Evolutionary conservation across 2,888 invertebrate species (phyloP).

Genomic region (Scaptomyza reducta): DNA sequence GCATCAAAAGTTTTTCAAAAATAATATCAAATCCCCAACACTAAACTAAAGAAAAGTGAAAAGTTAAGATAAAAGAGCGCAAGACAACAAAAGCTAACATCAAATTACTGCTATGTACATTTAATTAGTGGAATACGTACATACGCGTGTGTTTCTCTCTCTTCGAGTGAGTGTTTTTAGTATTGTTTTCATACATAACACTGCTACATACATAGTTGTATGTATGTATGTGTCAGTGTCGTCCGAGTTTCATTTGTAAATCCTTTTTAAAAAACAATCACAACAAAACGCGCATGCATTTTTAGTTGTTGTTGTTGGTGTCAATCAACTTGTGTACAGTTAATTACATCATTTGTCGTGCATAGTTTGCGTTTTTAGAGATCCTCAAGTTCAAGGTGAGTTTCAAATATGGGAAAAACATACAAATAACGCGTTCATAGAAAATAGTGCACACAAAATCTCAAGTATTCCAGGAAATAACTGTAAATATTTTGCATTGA

Average conservation of each 20-base stretch:
- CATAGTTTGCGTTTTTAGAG: constrained; percentile 42
- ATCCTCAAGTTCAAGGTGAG: constrained; percentile 67
- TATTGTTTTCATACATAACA: constrained; percentile 4
- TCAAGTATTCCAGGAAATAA: constrained; percentile 12
- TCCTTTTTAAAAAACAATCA: constrained; percentile 10
- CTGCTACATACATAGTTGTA: constrained; percentile 6
- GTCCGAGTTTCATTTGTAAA: constrained; percentile 20
- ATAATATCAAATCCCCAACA: constrained; percentile 19
- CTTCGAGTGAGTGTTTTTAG: constrained; percentile 1
- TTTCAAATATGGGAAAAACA: constrained; percentile 21
- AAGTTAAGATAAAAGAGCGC: not conserved
- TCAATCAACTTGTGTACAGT: constrained; percentile 42
- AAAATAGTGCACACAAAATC: not conserved
- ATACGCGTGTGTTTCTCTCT: constrained; percentile 20
- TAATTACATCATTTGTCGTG: constrained; percentile 63
- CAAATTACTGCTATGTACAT: constrained; percentile 30
- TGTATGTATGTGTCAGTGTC: constrained; percentile 42
- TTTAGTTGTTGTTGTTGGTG: constrained; percentile 13
- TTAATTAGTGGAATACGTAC: constrained; percentile 26
- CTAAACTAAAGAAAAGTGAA: constrained; percentile 8
- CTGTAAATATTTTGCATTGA: not conserved
- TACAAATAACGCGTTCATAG: not conserved
- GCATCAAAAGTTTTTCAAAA: constrained; percentile 39
- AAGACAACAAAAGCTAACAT: constrained; percentile 14
- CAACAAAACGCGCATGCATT: constrained; percentile 25